phyloP scores from a whole-genome alignment of 1,140 invertebrate species.

The Lepidurus arcticus region DNA sequence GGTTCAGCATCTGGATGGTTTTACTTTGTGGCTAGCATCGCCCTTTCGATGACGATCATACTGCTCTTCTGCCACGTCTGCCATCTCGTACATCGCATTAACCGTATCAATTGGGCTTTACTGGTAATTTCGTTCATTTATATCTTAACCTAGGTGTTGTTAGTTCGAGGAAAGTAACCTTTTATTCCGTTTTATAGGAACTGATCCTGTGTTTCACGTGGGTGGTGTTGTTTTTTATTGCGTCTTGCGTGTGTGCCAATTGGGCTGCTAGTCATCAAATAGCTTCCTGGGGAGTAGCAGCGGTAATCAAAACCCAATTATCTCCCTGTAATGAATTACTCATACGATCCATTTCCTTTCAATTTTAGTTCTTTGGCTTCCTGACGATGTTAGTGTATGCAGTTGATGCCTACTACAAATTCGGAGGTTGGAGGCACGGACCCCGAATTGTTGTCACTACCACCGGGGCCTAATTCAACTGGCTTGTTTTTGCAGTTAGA shows the following conservation, averaged over 20 bases:
- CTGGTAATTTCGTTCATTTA: neutral
- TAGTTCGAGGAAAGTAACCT: neutral
- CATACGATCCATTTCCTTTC: neutral
- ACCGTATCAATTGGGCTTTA: conserved; percentile 13
- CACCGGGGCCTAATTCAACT: neutral
- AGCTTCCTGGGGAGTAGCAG: conserved; percentile 17
- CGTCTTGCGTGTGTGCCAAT: conserved; percentile 6
- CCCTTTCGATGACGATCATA: conserved; percentile 19
- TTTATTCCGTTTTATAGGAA: neutral
- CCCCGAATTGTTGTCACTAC: conserved; percentile 15
- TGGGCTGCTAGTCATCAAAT: neutral
- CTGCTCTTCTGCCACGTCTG: conserved; percentile 27
- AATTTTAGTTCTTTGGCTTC: conserved; percentile 28
- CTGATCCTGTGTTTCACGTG: conserved; percentile 5
- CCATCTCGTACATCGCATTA: conserved; percentile 19
- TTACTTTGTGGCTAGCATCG: conserved; percentile 25
- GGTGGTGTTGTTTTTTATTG: conserved; percentile 18
- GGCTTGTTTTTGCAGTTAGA: neutral
- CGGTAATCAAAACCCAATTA: conserved; percentile 20
- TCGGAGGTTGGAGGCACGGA: conserved; percentile 6
- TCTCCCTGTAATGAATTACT: neutral
- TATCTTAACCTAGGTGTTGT: too few relatives aligned
- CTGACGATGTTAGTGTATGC: conserved; percentile 23
- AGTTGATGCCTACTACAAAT: neutral
- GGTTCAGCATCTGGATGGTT: neutral